These are phyloP conservation scores for Balaenoptera acutorostrata DNA, from an alignment of 2,113 vertebrate species.

Conservation along the genomic window DNA sequence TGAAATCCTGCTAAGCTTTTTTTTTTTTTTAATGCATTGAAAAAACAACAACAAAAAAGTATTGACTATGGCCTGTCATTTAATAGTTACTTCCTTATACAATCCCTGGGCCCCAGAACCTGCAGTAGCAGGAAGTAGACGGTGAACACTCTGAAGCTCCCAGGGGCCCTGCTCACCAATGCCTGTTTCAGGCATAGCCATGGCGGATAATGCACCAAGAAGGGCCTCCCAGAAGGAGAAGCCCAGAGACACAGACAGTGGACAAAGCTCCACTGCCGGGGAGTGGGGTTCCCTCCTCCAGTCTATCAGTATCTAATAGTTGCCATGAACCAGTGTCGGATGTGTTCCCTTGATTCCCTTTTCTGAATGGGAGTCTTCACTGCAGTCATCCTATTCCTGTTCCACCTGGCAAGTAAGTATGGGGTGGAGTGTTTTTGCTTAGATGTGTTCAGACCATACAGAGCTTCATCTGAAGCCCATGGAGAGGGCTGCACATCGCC, in stretches of 20 bases:
- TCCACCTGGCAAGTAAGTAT: neutral
- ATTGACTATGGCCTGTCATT: too few species aligned
- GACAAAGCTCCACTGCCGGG: neutral
- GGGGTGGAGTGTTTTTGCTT: neutral
- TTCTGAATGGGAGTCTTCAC: neutral
- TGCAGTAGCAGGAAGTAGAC: neutral
- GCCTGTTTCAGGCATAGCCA: neutral
- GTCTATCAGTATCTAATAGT: neutral
- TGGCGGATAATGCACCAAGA: neutral
- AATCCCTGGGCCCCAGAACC: neutral
- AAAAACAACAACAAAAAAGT: neutral
- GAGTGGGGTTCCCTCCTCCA: neutral
- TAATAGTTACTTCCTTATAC: neutral
- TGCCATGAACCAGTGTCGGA: neutral
- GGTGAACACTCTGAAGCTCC: neutral
- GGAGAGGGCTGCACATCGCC: neutral
- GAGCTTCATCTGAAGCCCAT: neutral
- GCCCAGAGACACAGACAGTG: neutral
- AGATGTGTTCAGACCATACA: neutral
- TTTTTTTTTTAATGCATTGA: neutral
- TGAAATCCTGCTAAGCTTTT: neutral
- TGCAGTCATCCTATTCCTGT: neutral
- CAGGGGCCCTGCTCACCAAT: neutral
- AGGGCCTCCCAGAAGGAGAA: neutral
- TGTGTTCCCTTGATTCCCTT: neutral